phyloP scores from a whole-genome alignment of 2,888 invertebrate species.

The Dastarcus helophoroides region DNA sequence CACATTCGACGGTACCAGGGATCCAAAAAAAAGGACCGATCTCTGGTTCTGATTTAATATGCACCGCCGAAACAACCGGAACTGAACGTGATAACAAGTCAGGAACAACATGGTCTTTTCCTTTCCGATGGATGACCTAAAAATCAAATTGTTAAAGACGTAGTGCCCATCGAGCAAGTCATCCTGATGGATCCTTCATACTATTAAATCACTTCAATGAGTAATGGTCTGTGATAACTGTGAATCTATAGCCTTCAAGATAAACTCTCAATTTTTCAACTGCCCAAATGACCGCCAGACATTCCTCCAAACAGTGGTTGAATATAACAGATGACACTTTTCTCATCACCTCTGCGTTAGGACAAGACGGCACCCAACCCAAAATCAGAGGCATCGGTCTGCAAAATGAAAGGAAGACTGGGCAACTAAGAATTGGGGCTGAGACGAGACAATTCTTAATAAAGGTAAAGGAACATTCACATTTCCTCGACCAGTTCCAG shows the following conservation, averaged over 20 bases:
- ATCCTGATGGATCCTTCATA: slow-evolving; percentile 13
- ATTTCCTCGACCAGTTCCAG: slow-evolving; percentile 3
- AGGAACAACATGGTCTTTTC: slow-evolving; percentile 9
- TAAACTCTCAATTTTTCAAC: slow-evolving; percentile 16
- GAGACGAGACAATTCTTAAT: slow-evolving; percentile 4
- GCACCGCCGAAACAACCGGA: slow-evolving; percentile 3
- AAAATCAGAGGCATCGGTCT: slow-evolving; percentile 9
- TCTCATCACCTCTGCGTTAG: background rate
- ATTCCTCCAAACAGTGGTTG: slow-evolving; percentile 15
- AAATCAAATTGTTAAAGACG: slow-evolving; percentile 9
- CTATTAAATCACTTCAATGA: slow-evolving; percentile 12
- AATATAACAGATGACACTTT: slow-evolving; percentile 10
- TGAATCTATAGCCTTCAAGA: slow-evolving; percentile 14
- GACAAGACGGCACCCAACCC: slow-evolving; percentile 5
- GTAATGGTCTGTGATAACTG: slow-evolving; percentile 17
- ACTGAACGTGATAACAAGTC: slow-evolving; percentile 6
- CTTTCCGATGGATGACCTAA: slow-evolving; percentile 12
- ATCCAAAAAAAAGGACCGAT: slow-evolving; percentile 7
- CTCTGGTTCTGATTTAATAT: too few relatives aligned
- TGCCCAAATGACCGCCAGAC: slow-evolving; percentile 17
- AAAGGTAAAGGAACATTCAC: slow-evolving; percentile 1
- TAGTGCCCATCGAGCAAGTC: slow-evolving; percentile 13
- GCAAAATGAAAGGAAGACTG: slow-evolving; percentile 4
- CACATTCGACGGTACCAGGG: slow-evolving; percentile 8
- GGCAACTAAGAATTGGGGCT: slow-evolving; percentile 7